These are phyloP conservation scores for Ptiloglossa arizonensis DNA, from an alignment of 1,140 invertebrate genomes.

Conservation along the genomic window DNA sequence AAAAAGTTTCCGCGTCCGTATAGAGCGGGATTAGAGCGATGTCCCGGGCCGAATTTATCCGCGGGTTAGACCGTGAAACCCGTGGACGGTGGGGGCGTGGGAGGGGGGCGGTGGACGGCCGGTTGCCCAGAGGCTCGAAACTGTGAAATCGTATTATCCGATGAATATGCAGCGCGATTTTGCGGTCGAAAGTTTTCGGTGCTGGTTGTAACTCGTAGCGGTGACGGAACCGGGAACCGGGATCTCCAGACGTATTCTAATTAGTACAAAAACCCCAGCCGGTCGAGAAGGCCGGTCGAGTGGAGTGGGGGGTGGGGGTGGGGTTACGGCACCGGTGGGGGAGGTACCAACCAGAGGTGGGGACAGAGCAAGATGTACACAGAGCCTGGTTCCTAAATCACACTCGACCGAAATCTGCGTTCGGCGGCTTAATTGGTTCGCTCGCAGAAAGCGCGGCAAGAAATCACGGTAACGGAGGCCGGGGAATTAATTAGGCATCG, in stretches of 20 bases:
- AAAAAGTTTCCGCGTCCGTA: conserved; percentile 46
- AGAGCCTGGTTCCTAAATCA: conserved; percentile 49
- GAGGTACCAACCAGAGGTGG: background rate
- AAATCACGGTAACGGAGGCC: conserved; percentile 30
- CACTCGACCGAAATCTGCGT: conserved; percentile 43
- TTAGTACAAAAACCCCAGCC: conserved; percentile 62
- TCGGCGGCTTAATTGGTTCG: conserved; percentile 55
- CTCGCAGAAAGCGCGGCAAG: conserved; percentile 37
- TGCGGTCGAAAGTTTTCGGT: conserved; percentile 68
- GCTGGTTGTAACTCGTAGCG: conserved; percentile 53
- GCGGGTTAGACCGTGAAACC: conserved; percentile 61
- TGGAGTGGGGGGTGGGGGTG: background rate
- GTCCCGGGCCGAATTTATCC: conserved; percentile 59
- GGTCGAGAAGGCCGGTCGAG: background rate
- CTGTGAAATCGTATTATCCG: conserved; percentile 65
- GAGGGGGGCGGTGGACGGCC: no score
- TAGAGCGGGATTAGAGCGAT: conserved; percentile 18
- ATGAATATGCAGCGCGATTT: conserved; percentile 75
- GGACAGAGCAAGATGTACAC: conserved; percentile 16
- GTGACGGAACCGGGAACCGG: background rate
- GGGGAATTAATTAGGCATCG: conserved; percentile 57
- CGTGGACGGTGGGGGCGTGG: no score
- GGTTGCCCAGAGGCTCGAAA: conserved; percentile 43
- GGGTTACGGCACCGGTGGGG: no score
- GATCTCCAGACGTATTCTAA: conserved; percentile 64